A percentile compares a stretch with the other conserved stretches of the same genome.
Evolutionary conservation across 2,113 vertebrate species (phyloP).

Genomic region (Nyctereutes procyonoides): DNA sequence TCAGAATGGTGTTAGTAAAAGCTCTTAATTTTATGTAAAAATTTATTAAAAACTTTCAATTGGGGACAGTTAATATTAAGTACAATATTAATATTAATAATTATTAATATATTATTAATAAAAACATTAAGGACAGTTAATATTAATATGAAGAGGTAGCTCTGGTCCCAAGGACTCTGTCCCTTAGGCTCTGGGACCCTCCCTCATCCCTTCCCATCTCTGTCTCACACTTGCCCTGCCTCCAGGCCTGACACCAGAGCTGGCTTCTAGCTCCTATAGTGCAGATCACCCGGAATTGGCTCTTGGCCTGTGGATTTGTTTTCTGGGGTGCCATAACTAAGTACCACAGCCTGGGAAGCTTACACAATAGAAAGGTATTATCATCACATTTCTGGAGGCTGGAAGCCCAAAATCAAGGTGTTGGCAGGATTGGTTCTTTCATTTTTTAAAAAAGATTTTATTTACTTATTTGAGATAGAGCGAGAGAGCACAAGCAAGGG

Average conservation of each 20-base stretch:
- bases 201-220: not conserved
- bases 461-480: not conserved
- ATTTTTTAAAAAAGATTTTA: not conserved
- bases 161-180: not conserved
- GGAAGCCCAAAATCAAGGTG: not conserved
- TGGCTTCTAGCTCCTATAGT: not conserved
- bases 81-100: not conserved
- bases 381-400: not conserved
- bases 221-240: not conserved
- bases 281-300: not conserved
- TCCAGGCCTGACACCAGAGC: not conserved
- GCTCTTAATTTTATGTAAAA: conserved; percentile 28
- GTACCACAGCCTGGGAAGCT: not conserved
- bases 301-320: not conserved
- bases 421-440: not conserved
- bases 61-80: not conserved
- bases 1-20: not conserved
- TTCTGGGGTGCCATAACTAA: not conserved
- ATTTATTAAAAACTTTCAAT: not conserved
- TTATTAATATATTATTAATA: not conserved
- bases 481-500: not conserved
- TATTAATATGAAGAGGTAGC: not conserved
- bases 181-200: not conserved
- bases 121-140: not conserved
- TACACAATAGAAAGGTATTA: not conserved